phyloP scores from a whole-genome alignment of 2,797 vertebrate species.

The Hoplostethus atlanticus region DNA sequence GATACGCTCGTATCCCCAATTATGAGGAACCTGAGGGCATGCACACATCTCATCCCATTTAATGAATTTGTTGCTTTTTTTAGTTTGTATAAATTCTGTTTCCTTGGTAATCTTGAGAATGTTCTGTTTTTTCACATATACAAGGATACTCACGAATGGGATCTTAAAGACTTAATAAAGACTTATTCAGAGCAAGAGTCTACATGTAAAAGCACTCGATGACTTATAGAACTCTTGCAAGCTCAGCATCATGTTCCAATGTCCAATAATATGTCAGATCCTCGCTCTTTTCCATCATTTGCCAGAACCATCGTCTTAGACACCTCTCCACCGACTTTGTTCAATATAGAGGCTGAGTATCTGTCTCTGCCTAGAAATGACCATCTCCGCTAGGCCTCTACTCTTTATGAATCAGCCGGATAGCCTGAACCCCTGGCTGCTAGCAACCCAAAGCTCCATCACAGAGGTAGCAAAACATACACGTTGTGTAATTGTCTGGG shows the following conservation, averaged over 20 bases:
- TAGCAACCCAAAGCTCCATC: constrained; percentile 61
- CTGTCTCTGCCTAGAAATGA: constrained; percentile 27
- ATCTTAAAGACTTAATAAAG: background rate
- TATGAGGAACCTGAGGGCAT: background rate
- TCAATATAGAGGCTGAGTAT: constrained; percentile 33
- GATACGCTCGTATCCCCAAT: background rate
- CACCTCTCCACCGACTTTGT: constrained; percentile 41
- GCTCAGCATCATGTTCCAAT: background rate
- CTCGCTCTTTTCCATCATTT: constrained; percentile 22
- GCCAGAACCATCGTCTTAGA: constrained; percentile 4
- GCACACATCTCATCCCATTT: background rate
- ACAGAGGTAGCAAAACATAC: constrained; percentile 59
- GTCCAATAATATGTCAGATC: background rate
- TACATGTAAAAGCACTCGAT: too few relatives aligned
- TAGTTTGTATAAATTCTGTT: background rate
- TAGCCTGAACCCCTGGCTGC: constrained; percentile 54
- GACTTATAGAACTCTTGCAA: background rate
- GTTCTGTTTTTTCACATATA: background rate
- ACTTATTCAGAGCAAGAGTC: background rate
- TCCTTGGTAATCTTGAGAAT: background rate
- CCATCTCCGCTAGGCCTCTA: constrained; percentile 51
- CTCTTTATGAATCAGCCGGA: constrained; percentile 58
- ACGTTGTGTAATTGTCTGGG: constrained; percentile 63
- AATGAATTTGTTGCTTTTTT: background rate
- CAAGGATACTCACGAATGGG: background rate